Conservation (phyloP, 1,140 invertebrate genomes). For the Drosophila mayri region DNA sequence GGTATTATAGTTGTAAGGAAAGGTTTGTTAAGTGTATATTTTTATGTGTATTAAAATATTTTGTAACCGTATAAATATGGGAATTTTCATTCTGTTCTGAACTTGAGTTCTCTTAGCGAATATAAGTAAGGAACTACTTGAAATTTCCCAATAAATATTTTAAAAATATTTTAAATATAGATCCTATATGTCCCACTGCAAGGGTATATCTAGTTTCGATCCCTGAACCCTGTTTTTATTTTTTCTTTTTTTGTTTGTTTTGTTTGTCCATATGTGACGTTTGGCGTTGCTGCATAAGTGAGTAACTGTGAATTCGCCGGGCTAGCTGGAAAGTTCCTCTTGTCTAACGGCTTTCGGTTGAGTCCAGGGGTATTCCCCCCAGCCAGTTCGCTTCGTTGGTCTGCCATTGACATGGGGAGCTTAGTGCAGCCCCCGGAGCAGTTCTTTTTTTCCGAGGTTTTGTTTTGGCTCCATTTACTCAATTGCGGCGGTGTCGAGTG, state of each 20-base stretch:
- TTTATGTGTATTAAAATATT: not conserved
- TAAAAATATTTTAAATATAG: not conserved
- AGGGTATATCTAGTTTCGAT: constrained; percentile 1
- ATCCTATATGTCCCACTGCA: not conserved
- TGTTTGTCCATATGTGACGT: constrained; percentile 39
- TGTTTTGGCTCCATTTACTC: constrained; percentile 43
- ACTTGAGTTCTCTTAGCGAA: not conserved
- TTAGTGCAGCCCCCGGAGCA: constrained; percentile 19
- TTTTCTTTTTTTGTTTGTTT: not conserved
- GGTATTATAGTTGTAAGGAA: not conserved
- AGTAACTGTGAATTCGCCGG: constrained; percentile 46
- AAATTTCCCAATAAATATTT: not conserved
- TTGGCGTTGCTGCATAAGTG: constrained; percentile 45
- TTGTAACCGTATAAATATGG: too few relatives aligned
- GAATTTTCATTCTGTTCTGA: not conserved
- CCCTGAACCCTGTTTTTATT: not conserved
- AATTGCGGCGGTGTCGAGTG: constrained; percentile 28
- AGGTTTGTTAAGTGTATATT: too few relatives aligned
- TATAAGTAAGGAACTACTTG: too few relatives aligned
- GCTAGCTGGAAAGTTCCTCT: constrained; percentile 27
- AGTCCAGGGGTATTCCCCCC: constrained; percentile 1
- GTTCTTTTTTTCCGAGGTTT: constrained; percentile 21
- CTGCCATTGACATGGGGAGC: constrained; percentile 40
- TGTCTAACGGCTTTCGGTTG: constrained; percentile 45
- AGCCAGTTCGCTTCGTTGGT: constrained; percentile 20